Percentiles rank a stretch among this genome's conserved stretches.
phyloP scores from a whole-genome alignment of 2,113 vertebrate genomes.

The Rhea pennata region DNA sequence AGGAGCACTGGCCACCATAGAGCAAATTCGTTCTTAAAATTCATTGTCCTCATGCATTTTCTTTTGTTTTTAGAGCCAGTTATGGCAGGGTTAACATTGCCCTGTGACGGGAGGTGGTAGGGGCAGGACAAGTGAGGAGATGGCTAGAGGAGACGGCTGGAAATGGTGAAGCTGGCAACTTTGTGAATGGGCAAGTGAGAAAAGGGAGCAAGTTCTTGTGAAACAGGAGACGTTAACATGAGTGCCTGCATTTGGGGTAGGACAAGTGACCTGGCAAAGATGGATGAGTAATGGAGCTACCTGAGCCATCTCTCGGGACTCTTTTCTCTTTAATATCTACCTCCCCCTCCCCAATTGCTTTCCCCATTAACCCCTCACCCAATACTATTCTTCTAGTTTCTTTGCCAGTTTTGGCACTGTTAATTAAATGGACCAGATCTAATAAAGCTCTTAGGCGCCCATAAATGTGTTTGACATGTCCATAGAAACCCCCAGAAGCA shows the following conservation, averaged over 20 bases:
- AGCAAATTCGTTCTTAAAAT: not conserved
- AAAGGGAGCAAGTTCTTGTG: not conserved
- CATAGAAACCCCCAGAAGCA: not conserved
- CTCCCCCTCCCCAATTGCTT: not conserved
- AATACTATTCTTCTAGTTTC: not conserved
- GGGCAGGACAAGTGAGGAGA: not conserved
- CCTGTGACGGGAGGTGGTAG: fast-evolving
- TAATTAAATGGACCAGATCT: not conserved
- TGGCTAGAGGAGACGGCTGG: not conserved
- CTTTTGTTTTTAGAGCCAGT: not conserved
- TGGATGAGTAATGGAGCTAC: not conserved
- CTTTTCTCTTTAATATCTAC: not conserved
- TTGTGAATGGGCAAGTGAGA: not conserved
- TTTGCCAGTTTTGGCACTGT: not conserved
- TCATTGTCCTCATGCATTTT: not conserved
- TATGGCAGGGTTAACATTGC: not conserved
- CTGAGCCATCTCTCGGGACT: not conserved
- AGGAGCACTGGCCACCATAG: not conserved
- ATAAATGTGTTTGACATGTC: not conserved
- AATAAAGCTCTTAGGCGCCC: not conserved
- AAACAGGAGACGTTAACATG: not conserved
- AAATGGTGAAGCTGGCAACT: not conserved
- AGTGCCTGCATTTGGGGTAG: not conserved
- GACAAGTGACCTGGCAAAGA: not conserved
- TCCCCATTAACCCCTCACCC: not conserved